Evolutionary conservation across 2,797 vertebrate species (phyloP), one percentile per base, ranked within the genome.

Genomic region (Macropodus opercularis): DNA sequence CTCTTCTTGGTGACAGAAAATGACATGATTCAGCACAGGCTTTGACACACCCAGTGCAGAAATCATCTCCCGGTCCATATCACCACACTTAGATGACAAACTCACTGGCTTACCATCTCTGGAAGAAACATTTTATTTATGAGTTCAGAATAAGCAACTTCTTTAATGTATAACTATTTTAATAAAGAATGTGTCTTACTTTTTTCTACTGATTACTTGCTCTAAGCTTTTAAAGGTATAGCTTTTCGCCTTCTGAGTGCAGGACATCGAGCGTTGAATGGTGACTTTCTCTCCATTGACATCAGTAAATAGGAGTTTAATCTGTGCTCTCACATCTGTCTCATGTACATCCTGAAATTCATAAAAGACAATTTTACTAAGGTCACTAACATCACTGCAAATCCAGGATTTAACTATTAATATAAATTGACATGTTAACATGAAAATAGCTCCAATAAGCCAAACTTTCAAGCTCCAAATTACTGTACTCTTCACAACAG

Each of bases 1-100:
- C 12, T 99, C 98, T 78, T 99, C 98, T 93, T 99, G 98, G 75
- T 99, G 98, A 81, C 98, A 99, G 85, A 99, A 99, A 78, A 99
- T 97, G 84, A 99, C 97, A 8, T 98, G 93, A 84, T 94, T 98
- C 39, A 99, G 90, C 50, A 99, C 96, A 0, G 98, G 83, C 63
- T 97, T 97, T 29, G 96, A 97, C 62, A 99, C 98, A 0, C 98
- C 98, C 41, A 99, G 90, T 10, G 94, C 83, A 0, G 94, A 93
- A 87, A 99, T 97, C 97, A 99, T 98, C 85, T 98, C 97, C 29
- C 93, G 89, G 58, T 98, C 96, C 15, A 99, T 88, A 74, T 99
- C 98, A 10, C 93, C 95, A 85, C 98, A 99, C 75, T 98, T 99
- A 14, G 96, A 96, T 32, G 96, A 95, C 72, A 98, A 71, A 64